phyloP scores from a whole-genome alignment of 2,797 vertebrate species.

The Melanotaenia pygmaea region DNA sequence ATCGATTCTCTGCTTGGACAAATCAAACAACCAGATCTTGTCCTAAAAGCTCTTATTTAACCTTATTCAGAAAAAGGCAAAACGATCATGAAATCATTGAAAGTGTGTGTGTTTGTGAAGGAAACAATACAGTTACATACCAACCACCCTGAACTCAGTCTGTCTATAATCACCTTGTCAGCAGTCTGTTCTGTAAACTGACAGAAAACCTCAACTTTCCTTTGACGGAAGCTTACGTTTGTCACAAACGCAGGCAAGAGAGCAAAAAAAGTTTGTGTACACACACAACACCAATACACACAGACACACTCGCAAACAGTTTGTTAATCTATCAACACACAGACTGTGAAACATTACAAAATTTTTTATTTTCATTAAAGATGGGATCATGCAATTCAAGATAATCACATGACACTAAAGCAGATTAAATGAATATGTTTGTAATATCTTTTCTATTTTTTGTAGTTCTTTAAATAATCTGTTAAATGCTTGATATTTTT shows the following conservation, averaged over 20 bases:
- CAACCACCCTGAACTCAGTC: slow-evolving; percentile 24
- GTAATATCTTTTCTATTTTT: background rate
- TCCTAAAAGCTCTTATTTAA: no score
- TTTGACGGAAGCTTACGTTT: slow-evolving; percentile 71
- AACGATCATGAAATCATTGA: no score
- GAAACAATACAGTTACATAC: slow-evolving; percentile 7
- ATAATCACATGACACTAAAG: background rate
- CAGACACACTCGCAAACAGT: slow-evolving; percentile 22
- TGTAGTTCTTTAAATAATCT: background rate
- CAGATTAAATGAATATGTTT: background rate
- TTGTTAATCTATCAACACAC: background rate
- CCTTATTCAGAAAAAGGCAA: background rate
- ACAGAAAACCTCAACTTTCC: slow-evolving; percentile 76
- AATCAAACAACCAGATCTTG: no score
- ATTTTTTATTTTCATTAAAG: background rate
- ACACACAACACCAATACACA: slow-evolving; percentile 30
- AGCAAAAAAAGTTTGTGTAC: slow-evolving; percentile 48
- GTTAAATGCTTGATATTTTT: background rate
- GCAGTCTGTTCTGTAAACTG: slow-evolving; percentile 75
- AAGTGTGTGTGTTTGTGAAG: background rate
- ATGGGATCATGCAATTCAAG: background rate
- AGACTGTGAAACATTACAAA: background rate
- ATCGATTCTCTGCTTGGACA: no score
- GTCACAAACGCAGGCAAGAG: slow-evolving; percentile 41
- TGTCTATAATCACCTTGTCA: slow-evolving; percentile 64